Percentiles rank a stretch among this genome's conserved stretches.
These are phyloP conservation scores for Eumacrocentrus americanus DNA, from an alignment of 2,888 invertebrate genomes.

Conservation along the genomic window DNA sequence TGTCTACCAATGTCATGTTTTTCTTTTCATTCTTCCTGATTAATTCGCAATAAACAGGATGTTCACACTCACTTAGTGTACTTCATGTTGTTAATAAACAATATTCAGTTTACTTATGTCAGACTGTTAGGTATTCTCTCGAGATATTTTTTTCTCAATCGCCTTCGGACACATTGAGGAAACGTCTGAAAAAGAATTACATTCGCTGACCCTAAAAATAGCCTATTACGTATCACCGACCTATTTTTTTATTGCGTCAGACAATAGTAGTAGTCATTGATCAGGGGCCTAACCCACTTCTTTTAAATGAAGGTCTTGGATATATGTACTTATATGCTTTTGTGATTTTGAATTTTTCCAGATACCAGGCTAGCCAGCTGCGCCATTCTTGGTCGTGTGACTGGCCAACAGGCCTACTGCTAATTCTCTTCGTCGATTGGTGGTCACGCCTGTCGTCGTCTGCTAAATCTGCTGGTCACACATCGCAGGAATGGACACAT, in stretches of 20 bases:
- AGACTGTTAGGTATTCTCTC: no score
- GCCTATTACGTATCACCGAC: no score
- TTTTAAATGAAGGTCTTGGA: not conserved
- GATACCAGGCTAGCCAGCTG: constrained; percentile 61
- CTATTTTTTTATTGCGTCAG: not conserved
- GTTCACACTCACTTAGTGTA: no score
- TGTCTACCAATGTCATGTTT: not conserved
- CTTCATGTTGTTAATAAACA: no score
- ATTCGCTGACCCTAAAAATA: no score
- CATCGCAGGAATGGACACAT: constrained; percentile 60
- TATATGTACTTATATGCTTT: constrained; percentile 1
- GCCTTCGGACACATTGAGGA: not conserved
- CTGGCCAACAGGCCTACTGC: constrained; percentile 49
- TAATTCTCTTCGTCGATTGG: constrained; percentile 38
- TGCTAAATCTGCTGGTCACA: constrained; percentile 44
- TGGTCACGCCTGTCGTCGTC: constrained; percentile 33
- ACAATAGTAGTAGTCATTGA: not conserved
- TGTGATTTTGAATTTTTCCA: constrained; percentile 38
- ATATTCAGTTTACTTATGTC: no score
- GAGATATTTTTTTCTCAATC: no score
- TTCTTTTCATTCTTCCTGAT: not conserved
- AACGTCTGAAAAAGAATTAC: not conserved
- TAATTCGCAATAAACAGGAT: not conserved
- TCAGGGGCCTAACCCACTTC: not conserved
- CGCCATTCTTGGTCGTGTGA: constrained; percentile 60